Evolutionary conservation across 2,888 invertebrate species (phyloP).

Genomic region (Euphydryas editha): DNA sequence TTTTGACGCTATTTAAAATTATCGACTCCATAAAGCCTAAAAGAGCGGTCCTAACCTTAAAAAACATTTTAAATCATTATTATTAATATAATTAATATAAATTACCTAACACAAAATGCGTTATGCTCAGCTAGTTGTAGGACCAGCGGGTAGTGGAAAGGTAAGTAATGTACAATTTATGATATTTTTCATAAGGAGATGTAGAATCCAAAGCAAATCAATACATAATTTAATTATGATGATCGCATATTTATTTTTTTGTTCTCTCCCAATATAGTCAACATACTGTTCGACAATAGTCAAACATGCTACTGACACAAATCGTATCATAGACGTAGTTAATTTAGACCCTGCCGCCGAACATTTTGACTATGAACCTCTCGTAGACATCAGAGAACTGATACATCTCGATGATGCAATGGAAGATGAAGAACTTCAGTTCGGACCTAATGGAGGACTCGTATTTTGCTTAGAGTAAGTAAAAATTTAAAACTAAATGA

Average conservation of each 20-base stretch:
- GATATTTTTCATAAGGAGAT: background rate
- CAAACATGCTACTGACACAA: slow-evolving; percentile 90
- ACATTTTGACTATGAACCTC: slow-evolving; percentile 94
- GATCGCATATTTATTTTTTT: background rate
- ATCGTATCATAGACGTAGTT: slow-evolving; percentile 92
- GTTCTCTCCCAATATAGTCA: slow-evolving; percentile 85
- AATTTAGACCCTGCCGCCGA: slow-evolving; percentile 99
- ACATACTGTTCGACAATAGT: slow-evolving; percentile 96
- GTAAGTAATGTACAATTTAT: slow-evolving; percentile 73
- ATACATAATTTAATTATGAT: background rate
- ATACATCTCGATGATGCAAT: slow-evolving; percentile 98
- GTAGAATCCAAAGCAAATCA: background rate
- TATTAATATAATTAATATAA: background rate
- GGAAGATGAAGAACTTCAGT: slow-evolving; percentile 96
- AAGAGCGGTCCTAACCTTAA: no score
- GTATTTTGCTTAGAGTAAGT: slow-evolving; percentile 96
- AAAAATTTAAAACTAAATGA: background rate
- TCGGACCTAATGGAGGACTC: slow-evolving; percentile 98
- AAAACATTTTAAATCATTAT: background rate
- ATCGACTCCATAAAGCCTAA: no score
- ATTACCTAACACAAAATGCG: slow-evolving; percentile 87
- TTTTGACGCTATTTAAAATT: no score
- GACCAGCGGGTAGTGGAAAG: slow-evolving; percentile 99
- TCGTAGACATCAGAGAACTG: slow-evolving; percentile 93
- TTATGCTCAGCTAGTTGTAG: slow-evolving; percentile 97